These are phyloP conservation scores for Drosophila repleta DNA, from an alignment of 1,140 invertebrate genomes.

Conservation along the genomic window DNA sequence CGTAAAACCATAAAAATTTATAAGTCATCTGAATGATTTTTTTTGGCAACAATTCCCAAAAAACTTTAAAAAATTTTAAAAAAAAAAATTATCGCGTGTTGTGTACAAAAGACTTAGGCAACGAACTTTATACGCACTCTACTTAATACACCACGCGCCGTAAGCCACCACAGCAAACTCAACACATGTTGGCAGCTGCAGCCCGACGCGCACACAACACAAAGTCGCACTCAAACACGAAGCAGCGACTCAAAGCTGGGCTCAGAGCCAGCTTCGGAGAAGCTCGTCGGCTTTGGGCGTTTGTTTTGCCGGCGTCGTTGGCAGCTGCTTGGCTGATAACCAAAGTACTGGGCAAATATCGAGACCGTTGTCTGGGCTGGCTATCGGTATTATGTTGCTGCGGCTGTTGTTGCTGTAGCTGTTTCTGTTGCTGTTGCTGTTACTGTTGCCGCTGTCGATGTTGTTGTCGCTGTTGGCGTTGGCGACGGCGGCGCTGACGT, in stretches of 20 bases:
- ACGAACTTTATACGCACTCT: conserved; percentile 42
- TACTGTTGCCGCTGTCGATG: conserved; percentile 18
- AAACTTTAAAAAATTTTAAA: too few species aligned
- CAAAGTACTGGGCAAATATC: conserved; percentile 35
- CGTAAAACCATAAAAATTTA: too few species aligned
- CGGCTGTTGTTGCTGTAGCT: conserved; percentile 12
- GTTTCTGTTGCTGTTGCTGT: conserved; percentile 9
- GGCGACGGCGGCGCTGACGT: conserved; percentile 22
- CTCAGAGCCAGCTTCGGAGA: conserved; percentile 11
- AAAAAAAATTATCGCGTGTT: too few species aligned
- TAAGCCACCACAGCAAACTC: conserved; percentile 31
- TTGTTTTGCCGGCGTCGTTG: conserved; percentile 51
- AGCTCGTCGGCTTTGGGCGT: conserved; percentile 47
- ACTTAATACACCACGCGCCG: conserved; percentile 23
- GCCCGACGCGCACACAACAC: conserved; percentile 10
- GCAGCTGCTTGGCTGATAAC: conserved; percentile 62
- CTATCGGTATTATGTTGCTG: conserved; percentile 32
- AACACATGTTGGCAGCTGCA: conserved; percentile 26
- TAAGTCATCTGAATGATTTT: not conserved
- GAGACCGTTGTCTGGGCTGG: conserved; percentile 22
- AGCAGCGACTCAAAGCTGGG: conserved; percentile 35
- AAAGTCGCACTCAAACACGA: conserved; percentile 59
- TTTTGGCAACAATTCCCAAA: not conserved
- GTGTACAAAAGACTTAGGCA: conserved; percentile 62
- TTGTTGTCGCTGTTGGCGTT: conserved; percentile 26